Conservation (phyloP, 2,113 vertebrate species). For the Clarias magur region DNA sequence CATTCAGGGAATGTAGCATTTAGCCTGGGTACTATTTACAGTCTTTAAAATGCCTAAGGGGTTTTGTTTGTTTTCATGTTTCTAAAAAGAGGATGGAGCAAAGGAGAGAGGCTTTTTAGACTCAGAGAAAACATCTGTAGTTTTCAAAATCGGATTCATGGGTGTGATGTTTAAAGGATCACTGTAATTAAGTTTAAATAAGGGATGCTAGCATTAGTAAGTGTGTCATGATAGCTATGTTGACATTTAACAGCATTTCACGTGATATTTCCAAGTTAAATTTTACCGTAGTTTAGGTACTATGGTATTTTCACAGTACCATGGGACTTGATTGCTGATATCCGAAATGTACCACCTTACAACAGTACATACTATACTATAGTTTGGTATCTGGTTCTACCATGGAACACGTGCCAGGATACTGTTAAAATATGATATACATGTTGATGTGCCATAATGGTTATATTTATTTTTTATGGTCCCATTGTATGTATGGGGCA, state of each 20-base stretch:
- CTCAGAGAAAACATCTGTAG: not conserved
- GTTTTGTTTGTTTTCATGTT: not conserved
- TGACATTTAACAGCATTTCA: not conserved
- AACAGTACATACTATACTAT: no score
- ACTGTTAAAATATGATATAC: no score
- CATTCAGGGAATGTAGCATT: not conserved
- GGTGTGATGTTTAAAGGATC: not conserved
- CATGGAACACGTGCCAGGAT: no score
- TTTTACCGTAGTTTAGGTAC: no score
- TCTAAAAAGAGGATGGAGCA: not conserved
- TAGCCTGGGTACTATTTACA: not conserved
- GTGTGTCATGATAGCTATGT: not conserved
- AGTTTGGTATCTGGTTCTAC: no score
- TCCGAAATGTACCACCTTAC: no score
- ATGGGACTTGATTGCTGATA: no score
- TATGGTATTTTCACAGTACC: no score
- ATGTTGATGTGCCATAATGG: no score
- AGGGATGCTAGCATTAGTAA: not conserved
- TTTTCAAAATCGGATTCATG: not conserved
- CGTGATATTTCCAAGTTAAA: not conserved
- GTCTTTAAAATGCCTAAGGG: not conserved
- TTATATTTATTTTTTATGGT: no score
- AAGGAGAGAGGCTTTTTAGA: not conserved
- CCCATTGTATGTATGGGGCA: no score
- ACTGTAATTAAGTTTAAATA: not conserved